phyloP scores from a whole-genome alignment of 2,888 invertebrate genomes.

The Trimorus sp. region DNA sequence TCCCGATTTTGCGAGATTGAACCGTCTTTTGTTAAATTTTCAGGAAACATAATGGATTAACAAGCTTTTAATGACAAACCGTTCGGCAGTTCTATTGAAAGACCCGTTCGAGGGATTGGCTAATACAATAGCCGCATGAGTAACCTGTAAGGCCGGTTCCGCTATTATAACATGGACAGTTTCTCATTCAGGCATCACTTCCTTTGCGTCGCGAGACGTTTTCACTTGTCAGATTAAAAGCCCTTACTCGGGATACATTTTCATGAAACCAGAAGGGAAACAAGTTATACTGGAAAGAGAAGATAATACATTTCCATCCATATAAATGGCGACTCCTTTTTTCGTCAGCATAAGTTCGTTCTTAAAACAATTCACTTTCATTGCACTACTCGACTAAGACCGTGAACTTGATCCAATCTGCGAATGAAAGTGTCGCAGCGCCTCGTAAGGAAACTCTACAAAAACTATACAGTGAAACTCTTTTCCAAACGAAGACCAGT shows the following conservation, averaged over 20 bases:
- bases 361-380: conserved; percentile 54
- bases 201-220: conserved; percentile 27
- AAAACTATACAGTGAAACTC: conserved; percentile 37
- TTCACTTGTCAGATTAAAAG: conserved; percentile 47
- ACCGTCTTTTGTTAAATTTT: no score
- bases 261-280: conserved; percentile 37
- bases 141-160: conserved; percentile 34
- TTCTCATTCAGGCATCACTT: conserved; percentile 44
- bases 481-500: conserved; percentile 25
- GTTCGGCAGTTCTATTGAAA: not conserved
- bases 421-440: conserved; percentile 38
- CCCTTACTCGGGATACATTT: conserved; percentile 28
- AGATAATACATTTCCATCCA: conserved; percentile 40
- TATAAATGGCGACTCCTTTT: conserved; percentile 31
- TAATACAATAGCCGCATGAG: conserved; percentile 12
- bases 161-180: conserved; percentile 30
- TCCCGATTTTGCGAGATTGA: no score
- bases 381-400: conserved; percentile 32
- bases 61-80: conserved; percentile 7
- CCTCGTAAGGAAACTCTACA: conserved; percentile 26
- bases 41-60: not conserved
- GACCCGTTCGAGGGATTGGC: not conserved
- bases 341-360: conserved; percentile 33
- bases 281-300: conserved; percentile 40
- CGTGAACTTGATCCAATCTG: conserved; percentile 54